A percentile compares a stretch with the other conserved stretches of the same genome.
Conservation (phyloP, 2,888 invertebrate genomes). For the Andrena bicolor region DNA sequence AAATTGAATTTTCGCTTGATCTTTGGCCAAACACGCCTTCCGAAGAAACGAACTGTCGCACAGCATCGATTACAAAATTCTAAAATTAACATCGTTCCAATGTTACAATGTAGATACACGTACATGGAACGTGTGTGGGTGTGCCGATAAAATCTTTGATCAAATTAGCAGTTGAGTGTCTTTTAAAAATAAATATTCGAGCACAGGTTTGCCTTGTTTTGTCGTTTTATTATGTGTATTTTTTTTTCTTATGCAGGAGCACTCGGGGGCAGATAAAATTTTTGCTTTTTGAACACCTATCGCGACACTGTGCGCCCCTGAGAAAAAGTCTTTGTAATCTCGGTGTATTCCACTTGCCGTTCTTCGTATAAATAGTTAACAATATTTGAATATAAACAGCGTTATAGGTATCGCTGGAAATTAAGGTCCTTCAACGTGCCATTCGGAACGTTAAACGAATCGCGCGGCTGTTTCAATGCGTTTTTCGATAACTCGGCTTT, state of each 20-base stretch:
- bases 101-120: slow-evolving; percentile 5
- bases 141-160: slow-evolving; percentile 24
- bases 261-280: too few species aligned
- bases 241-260: too few species aligned
- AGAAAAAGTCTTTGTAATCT: too few species aligned
- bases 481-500: not conserved
- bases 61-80: slow-evolving; percentile 26
- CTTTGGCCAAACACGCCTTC: slow-evolving; percentile 30
- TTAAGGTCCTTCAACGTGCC: not conserved
- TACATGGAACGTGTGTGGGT: not conserved
- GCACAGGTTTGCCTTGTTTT: too few species aligned
- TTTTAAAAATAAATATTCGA: too few species aligned
- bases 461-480: not conserved
- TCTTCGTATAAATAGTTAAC: slow-evolving; percentile 2
- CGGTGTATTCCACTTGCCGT: not conserved
- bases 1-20: slow-evolving; percentile 38
- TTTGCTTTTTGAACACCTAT: too few species aligned
- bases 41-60: not conserved
- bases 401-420: not conserved
- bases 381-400: not conserved
- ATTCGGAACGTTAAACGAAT: not conserved
- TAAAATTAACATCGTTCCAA: slow-evolving; percentile 26
- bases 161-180: too few species aligned
- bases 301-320: too few species aligned
- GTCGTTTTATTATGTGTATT: too few species aligned